Conservation (phyloP, 2,797 vertebrate species). For the Carapus acus region DNA sequence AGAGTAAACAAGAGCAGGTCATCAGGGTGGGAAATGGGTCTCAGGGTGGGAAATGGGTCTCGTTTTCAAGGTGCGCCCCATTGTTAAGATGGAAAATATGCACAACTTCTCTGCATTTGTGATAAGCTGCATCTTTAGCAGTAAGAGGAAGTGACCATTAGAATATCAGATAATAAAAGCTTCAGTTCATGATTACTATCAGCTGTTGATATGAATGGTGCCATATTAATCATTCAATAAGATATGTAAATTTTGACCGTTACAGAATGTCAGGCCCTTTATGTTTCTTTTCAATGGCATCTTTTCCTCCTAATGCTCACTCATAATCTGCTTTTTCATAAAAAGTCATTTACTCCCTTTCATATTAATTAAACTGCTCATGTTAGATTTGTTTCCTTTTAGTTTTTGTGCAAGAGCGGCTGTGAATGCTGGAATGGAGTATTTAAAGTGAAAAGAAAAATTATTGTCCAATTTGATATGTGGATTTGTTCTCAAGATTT, state of each 20-base stretch:
- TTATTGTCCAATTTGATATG: slow-evolving; percentile 14
- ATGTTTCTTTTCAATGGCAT: slow-evolving; percentile 34
- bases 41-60: slow-evolving; percentile 63
- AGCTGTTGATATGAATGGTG: slow-evolving; percentile 33
- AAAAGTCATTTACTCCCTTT: slow-evolving; percentile 21
- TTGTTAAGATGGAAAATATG: slow-evolving; percentile 54
- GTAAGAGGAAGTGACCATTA: slow-evolving; percentile 45
- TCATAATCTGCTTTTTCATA: slow-evolving; percentile 15
- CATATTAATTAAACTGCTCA: slow-evolving; percentile 15
- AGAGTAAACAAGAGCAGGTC: slow-evolving; percentile 56
- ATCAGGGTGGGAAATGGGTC: slow-evolving; percentile 67
- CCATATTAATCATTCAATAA: slow-evolving; percentile 45
- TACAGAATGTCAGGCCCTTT: slow-evolving; percentile 65
- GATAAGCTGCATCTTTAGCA: slow-evolving; percentile 17
- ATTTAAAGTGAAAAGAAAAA: slow-evolving; percentile 26
- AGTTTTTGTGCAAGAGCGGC: no score
- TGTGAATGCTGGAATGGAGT: background rate
- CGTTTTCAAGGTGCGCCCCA: slow-evolving; percentile 38
- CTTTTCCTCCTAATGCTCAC: slow-evolving; percentile 24
- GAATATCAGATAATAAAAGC: slow-evolving; percentile 41
- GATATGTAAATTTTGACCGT: slow-evolving; percentile 72
- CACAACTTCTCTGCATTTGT: slow-evolving; percentile 46
- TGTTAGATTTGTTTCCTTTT: background rate
- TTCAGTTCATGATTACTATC: slow-evolving; percentile 46
- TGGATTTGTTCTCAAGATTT: slow-evolving; percentile 33